phyloP scores from a whole-genome alignment of 2,113 vertebrate species.

The Elanoides forficatus region DNA sequence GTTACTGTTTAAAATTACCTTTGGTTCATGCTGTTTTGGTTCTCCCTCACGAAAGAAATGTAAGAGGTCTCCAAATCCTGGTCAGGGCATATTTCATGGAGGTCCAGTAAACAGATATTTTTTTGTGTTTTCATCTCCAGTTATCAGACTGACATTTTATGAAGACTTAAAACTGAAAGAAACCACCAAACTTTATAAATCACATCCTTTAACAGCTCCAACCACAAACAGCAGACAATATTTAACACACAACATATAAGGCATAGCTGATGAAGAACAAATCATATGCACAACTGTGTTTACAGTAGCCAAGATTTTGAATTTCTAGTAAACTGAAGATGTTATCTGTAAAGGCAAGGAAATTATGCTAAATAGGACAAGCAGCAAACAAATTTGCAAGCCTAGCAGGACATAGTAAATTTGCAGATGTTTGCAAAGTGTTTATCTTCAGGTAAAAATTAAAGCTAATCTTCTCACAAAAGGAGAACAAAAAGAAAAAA shows the following conservation, averaged over 20 bases:
- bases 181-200: background rate
- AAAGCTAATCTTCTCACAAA: background rate
- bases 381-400: background rate
- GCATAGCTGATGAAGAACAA: background rate
- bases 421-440: background rate
- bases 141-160: background rate
- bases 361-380: background rate
- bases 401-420: background rate
- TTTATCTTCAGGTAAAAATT: background rate
- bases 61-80: background rate
- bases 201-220: background rate
- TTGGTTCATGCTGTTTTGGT: background rate
- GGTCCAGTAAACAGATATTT: background rate
- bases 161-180: background rate
- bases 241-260: background rate
- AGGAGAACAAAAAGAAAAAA: background rate
- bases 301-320: background rate
- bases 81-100: background rate
- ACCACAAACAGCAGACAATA: background rate
- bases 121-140: background rate
- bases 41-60: fast-evolving
- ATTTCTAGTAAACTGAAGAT: background rate
- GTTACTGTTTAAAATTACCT: background rate
- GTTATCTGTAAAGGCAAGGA: background rate
- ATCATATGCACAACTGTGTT: background rate